phyloP scores from a whole-genome alignment of 2,797 vertebrate genomes.

The Mus spretus region DNA sequence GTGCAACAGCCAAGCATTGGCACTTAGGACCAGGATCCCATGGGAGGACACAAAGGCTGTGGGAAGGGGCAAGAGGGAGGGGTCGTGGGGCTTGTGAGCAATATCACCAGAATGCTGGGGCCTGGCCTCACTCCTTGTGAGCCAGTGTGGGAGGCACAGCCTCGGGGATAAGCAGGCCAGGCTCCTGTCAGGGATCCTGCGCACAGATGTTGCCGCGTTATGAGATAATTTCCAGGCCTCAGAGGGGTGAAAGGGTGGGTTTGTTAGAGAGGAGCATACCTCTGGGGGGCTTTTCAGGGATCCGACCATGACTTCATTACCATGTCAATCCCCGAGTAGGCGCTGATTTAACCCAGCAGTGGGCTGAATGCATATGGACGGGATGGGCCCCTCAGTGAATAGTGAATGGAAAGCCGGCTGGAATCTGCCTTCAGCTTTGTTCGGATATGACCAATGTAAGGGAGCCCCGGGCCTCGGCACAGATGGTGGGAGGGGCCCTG shows the following conservation, averaged over 20 bases:
- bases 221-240: conserved; percentile 92
- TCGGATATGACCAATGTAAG: conserved; percentile 96
- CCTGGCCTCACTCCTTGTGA: conserved; percentile 63
- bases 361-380: conserved; percentile 96
- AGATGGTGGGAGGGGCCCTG: conserved; percentile 92
- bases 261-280: conserved; percentile 90
- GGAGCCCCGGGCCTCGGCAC: conserved; percentile 91
- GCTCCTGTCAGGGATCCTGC: conserved; percentile 90
- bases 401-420: conserved; percentile 96
- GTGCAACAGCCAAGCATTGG: too few relatives aligned
- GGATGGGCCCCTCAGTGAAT: conserved; percentile 96
- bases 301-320: conserved; percentile 94
- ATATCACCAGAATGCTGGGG: conserved; percentile 67
- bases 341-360: conserved; percentile 95
- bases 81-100: neutral
- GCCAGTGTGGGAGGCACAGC: conserved; percentile 79
- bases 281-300: conserved; percentile 91
- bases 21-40: neutral
- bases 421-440: conserved; percentile 98
- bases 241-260: conserved; percentile 90
- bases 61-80: neutral
- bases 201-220: conserved; percentile 93
- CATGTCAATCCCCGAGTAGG: conserved; percentile 96
- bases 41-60: neutral
- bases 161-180: conserved; percentile 86